phyloP scores from a whole-genome alignment of 2,113 vertebrate genomes.

The Melozone crissalis region DNA sequence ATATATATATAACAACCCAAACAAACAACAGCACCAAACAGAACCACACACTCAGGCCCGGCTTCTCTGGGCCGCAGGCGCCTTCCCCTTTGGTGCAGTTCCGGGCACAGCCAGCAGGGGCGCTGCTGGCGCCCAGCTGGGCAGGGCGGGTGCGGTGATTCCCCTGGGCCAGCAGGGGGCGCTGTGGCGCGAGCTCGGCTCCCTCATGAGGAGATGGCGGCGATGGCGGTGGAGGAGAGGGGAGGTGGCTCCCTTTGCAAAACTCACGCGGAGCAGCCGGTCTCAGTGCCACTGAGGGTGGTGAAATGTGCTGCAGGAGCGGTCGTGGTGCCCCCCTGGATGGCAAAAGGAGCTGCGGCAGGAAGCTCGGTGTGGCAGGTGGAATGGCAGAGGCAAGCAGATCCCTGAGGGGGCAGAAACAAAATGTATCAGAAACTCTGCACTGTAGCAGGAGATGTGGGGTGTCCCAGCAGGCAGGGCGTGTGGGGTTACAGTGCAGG shows the following conservation, averaged over 20 bases:
- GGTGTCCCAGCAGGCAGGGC: too few species aligned
- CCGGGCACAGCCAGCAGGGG: neutral
- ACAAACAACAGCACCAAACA: neutral
- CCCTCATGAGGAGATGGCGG: neutral
- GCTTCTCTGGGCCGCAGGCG: neutral
- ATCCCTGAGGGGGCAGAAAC: neutral
- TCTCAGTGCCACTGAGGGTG: rapidly evolving
- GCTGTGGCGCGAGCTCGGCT: neutral
- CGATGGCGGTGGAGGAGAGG: neutral
- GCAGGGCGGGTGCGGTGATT: neutral
- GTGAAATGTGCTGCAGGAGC: neutral
- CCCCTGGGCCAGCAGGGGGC: neutral
- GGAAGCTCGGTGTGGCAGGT: rapidly evolving
- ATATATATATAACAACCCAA: too few species aligned
- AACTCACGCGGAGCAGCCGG: neutral
- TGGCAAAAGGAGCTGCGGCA: neutral
- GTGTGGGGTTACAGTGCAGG: too few species aligned
- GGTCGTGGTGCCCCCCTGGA: rapidly evolving
- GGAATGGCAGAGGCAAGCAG: neutral
- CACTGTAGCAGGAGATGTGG: neutral
- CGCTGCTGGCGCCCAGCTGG: neutral
- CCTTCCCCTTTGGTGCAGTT: neutral
- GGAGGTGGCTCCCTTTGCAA: neutral
- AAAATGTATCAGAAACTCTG: neutral
- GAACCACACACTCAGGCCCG: neutral